These are phyloP conservation scores for Semicossyphus pulcher DNA, from an alignment of 2,113 vertebrate genomes.

Conservation along the genomic window DNA sequence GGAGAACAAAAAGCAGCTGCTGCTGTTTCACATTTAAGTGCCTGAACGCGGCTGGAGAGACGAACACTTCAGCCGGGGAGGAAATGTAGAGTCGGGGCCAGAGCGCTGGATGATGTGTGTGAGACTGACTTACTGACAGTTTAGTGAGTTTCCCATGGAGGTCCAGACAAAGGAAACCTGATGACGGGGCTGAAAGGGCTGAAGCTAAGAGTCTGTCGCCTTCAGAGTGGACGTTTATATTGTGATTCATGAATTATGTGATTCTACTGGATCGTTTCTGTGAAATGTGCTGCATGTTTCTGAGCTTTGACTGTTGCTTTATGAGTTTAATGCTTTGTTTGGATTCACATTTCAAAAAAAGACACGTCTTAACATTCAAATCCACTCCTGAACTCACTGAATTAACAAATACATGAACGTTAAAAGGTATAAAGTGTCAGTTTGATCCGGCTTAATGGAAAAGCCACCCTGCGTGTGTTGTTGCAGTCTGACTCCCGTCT, in stretches of 20 bases:
- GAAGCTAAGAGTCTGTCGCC: conserved; percentile 11
- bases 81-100: conserved; percentile 53
- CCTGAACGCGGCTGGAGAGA: conserved; percentile 19
- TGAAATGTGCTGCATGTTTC: background rate
- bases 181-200: conserved; percentile 24
- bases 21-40: conserved; percentile 62
- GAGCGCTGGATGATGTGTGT: conserved; percentile 52
- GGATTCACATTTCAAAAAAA: background rate
- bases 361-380: too few relatives aligned
- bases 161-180: conserved; percentile 42
- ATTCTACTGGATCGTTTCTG: background rate
- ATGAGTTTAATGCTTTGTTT: background rate
- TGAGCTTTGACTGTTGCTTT: background rate
- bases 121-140: conserved; percentile 55
- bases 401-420: too few relatives aligned
- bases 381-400: too few relatives aligned
- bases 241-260: background rate
- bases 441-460: conserved; percentile 45
- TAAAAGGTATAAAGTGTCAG: too few relatives aligned
- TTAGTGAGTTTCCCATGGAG: conserved; percentile 49
- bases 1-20: conserved; percentile 57
- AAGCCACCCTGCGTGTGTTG: conserved; percentile 46
- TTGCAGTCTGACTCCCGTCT: conserved; percentile 41
- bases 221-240: background rate
- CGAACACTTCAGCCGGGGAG: conserved; percentile 42